These are phyloP conservation scores for Lordiphosa andalusiaca DNA, from an alignment of 2,888 invertebrate species.

Conservation along the genomic window DNA sequence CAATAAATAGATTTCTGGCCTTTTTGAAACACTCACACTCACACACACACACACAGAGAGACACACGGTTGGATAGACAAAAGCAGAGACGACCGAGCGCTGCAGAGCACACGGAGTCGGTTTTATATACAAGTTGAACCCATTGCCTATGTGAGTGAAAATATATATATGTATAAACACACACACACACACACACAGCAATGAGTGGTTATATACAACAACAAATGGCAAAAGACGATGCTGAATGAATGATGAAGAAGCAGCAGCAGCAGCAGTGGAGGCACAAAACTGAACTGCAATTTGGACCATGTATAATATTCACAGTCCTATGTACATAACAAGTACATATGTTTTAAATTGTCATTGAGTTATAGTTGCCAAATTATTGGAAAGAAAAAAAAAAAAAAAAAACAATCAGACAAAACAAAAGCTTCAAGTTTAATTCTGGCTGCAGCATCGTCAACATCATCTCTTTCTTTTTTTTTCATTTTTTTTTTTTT, in stretches of 20 bases:
- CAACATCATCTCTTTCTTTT: conserved; percentile 27
- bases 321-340: not conserved
- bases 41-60: conserved; percentile 21
- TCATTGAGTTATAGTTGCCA: not conserved
- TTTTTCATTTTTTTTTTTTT: conserved; percentile 20
- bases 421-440: not conserved
- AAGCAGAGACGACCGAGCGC: conserved; percentile 49
- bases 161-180: conserved; percentile 14
- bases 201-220: conserved; percentile 33
- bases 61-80: conserved; percentile 68
- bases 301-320: conserved; percentile 18
- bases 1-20: conserved; percentile 61
- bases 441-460: conserved; percentile 31
- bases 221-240: conserved; percentile 22
- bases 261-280: not conserved
- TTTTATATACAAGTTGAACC: conserved; percentile 63
- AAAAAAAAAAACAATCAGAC: no score
- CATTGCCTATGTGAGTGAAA: conserved; percentile 32
- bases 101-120: conserved; percentile 32
- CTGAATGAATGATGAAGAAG: conserved; percentile 29
- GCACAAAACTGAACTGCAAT: conserved; percentile 28
- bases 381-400: no score
- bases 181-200: conserved; percentile 10
- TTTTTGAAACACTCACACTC: conserved; percentile 34
- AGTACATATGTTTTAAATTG: not conserved